Base-by-base conservation (phyloP, 1,140 invertebrate species). In the Panagrolaimus sp. region DNA sequence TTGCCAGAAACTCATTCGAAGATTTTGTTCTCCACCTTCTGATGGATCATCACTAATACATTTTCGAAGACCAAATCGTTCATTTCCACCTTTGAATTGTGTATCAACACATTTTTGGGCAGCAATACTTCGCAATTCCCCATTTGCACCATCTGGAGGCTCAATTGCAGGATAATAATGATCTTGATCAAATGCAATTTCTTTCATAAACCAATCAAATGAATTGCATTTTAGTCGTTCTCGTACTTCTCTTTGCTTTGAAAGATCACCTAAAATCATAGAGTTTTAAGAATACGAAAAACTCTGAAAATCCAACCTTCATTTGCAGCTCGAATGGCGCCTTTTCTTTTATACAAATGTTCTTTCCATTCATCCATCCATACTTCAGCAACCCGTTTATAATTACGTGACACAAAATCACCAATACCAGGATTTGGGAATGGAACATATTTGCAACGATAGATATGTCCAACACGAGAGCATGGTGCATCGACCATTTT, bases 121-220 rank as follows among this genome's bases (percentile, higher is more conserved):
- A 0, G 85, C 89, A 46, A 89, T 83, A 83, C 89, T 91, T 69
- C 89, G 83, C 58, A 91, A 88, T 87, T 89, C 81, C 64, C 84
- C 94, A 69, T 86, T 86, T n/a, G 90, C 93, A 81, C 90, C 91
- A 74, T 93, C 89, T 32, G 89, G 89, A 0, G 94, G 93, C 83
- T 96, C 93, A 3, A 96, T 85, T 0, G 91, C 90, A 15, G 94
- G 94, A 86, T 97, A 98, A 70, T 89, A 89, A 67, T 90, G 89
- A 0, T 82, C 81, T 52, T 82, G 86, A 86, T 98, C 94, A 84
- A 95, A 96, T 0, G 94, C 94, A 38, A 96, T 87, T 77, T 91
- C 89, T 67, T 92, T 89, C 87, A 97, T 96, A 77, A 96, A 98
- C 94, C 94, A 97, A 48, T 90, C 90, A 84, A 96, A 96, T 0